Evolutionary conservation across 2,888 invertebrate genomes (phyloP), one percentile per base, ranked within the genome.

Genomic region (Spicauda simplicius): DNA sequence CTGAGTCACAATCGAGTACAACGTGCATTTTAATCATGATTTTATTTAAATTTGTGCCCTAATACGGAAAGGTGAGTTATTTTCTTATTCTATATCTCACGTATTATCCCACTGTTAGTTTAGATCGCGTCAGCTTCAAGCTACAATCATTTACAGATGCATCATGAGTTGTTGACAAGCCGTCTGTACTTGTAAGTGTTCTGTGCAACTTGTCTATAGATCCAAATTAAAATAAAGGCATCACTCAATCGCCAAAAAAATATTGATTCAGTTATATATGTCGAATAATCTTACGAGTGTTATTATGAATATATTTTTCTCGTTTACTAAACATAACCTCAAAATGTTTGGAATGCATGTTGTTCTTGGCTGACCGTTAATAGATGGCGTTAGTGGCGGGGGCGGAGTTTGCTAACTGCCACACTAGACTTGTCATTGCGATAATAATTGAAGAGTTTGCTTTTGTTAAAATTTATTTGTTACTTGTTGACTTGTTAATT

Each of bases 1-100:
- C 85, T 88, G 92, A 90, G 91, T 87, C 84, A 91, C 88, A 90
- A 80, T 54, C 57, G 70, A 70, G 69, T 72, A 71, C 61, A 71
- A 76, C 71, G 68, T 64, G 60, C 68, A 70, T 64, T 71, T 68
- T 53, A 67, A 73, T 74, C 74, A 74, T 76, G 76, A 74, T 70
- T 75, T 77, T 79, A 75, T 74, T 53, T 45, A 50, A 41, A 52
- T 19, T 45, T 57, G 19, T 18, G 50, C 53, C 41, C 11, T 50
- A 54, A 60, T 72, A 73, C 72, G 33, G 18, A 71, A 70, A 71
- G 85, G 90, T 91, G 75, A 90, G 91, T 87, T 19, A 68, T 70
- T 78, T 71, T 71, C 50, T 60, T 50, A 8, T 71, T 41, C 68
- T 72, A 69, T 69, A 71, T 65, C 65, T 68, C 20, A 54, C 41